Evolutionary conservation across 2,797 vertebrate species (phyloP).

Genomic region (Peromyscus melanophrys): DNA sequence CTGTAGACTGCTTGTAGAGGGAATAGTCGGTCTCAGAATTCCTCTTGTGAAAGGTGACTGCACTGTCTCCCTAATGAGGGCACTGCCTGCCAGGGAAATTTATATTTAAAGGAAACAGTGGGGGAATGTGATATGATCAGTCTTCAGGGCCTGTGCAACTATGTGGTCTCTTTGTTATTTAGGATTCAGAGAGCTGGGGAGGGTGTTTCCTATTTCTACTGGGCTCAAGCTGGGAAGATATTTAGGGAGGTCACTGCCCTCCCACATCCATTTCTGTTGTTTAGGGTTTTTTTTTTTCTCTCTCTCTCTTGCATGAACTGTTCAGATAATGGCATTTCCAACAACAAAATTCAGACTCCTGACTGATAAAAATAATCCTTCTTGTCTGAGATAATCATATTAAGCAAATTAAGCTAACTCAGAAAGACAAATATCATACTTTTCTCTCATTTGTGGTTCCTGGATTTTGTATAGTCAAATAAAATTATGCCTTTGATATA

Average conservation of each 20-base stretch:
- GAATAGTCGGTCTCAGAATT: conserved; percentile 19
- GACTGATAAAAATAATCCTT: conserved; percentile 9
- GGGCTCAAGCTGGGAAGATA: background rate
- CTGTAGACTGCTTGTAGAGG: background rate
- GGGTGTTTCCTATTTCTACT: background rate
- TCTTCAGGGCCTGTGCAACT: background rate
- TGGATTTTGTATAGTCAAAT: background rate
- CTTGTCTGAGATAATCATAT: background rate
- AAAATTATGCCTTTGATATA: background rate
- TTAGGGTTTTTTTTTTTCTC: background rate
- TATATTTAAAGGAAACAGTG: conserved; percentile 44
- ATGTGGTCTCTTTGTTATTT: background rate
- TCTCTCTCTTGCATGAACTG: background rate
- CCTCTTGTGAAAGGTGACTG: background rate
- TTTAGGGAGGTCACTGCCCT: background rate
- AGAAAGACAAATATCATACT: background rate
- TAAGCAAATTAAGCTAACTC: background rate
- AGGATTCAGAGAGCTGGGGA: background rate
- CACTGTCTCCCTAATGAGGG: conserved; percentile 4
- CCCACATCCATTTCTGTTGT: background rate
- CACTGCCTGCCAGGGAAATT: conserved; percentile 35
- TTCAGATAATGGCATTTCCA: conserved; percentile 2
- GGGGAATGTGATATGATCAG: background rate
- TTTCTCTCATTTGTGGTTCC: background rate
- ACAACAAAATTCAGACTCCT: conserved; percentile 24